These are phyloP conservation scores for Gymnogyps californianus DNA, from an alignment of 2,113 vertebrate species.

Conservation along the genomic window DNA sequence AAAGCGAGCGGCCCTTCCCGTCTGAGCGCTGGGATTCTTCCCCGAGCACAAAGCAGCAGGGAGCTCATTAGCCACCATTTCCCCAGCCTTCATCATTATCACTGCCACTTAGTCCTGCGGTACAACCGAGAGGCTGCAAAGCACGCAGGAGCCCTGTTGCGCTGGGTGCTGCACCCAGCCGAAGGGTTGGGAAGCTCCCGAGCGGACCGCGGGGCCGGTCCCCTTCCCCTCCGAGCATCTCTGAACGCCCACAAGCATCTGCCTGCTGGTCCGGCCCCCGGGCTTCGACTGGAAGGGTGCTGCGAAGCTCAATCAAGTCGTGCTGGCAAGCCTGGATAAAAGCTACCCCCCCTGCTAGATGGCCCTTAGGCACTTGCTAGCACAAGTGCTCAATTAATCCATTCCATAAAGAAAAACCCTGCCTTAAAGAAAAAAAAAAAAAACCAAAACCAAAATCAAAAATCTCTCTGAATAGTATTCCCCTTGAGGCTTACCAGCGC, in stretches of 20 bases:
- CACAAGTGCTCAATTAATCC: slow-evolving; percentile 33
- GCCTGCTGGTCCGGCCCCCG: neutral
- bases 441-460: neutral
- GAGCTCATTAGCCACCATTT: neutral
- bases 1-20: neutral
- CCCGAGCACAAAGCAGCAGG: neutral
- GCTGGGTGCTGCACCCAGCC: neutral
- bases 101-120: neutral
- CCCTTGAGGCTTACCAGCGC: slow-evolving; percentile 59
- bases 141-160: fast-evolving
- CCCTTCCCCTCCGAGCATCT: neutral
- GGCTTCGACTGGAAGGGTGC: neutral
- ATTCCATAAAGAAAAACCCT: neutral
- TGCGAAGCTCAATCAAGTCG: fast-evolving
- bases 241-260: neutral
- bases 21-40: neutral
- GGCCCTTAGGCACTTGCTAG: neutral
- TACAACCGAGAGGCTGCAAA: neutral
- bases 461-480: slow-evolving; percentile 41
- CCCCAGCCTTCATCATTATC: neutral
- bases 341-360: neutral
- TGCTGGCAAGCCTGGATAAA: neutral
- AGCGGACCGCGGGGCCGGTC: fast-evolving
- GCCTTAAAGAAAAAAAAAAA: neutral
- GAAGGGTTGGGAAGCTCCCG: neutral